phyloP scores from a whole-genome alignment of 35 echinoderm and acorn worm species.

The Strongylocentrotus purpuratus region DNA sequence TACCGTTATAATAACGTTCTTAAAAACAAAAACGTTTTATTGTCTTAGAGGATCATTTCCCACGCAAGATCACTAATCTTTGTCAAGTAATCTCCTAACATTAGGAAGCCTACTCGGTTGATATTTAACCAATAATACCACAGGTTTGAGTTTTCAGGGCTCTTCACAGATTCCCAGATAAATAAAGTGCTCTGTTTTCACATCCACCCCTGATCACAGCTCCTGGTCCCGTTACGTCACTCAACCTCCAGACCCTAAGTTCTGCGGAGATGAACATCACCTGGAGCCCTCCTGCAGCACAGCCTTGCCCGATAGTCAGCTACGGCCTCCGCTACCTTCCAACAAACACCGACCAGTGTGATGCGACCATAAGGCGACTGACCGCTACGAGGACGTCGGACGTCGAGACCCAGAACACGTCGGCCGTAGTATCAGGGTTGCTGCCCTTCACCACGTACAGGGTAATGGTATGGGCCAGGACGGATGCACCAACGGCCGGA shows the following conservation, averaged over 20 bases:
- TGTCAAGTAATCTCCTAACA: too few species aligned
- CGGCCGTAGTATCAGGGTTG: not conserved
- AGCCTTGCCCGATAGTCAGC: not conserved
- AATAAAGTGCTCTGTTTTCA: not conserved
- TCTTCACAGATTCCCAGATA: not conserved
- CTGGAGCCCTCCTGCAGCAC: constrained; percentile 15
- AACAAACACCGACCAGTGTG: constrained; percentile 19
- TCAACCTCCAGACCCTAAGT: not conserved
- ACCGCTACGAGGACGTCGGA: not conserved
- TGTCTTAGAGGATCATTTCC: too few species aligned
- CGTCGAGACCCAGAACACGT: not conserved
- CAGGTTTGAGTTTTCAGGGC: not conserved
- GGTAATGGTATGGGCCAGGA: not conserved
- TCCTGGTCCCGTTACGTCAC: constrained; percentile 24
- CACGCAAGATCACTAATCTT: too few species aligned
- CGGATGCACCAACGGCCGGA: not conserved
- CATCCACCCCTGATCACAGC: not conserved
- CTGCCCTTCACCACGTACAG: constrained; percentile 12
- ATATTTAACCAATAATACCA: not conserved
- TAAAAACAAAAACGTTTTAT: too few species aligned
- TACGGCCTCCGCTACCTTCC: constrained; percentile 22
- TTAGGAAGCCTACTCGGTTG: not conserved
- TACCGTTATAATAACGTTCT: too few species aligned
- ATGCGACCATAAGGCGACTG: not conserved
- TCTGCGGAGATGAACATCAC: not conserved